These are phyloP conservation scores for Pleuronectes platessa DNA, from an alignment of 2,113 vertebrate genomes.

Conservation along the genomic window DNA sequence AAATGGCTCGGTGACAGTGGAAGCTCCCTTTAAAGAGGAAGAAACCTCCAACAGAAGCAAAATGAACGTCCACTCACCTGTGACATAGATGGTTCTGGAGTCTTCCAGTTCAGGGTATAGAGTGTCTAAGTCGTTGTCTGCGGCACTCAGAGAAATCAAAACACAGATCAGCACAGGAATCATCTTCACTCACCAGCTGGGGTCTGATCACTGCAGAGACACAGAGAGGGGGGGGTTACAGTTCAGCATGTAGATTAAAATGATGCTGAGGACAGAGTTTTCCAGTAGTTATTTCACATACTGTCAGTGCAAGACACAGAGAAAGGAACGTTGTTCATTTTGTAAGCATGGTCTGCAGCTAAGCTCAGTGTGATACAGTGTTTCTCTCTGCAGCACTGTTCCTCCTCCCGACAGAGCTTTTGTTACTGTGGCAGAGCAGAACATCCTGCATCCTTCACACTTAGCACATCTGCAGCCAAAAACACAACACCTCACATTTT, in stretches of 20 bases:
- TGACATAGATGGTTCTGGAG: constrained; percentile 90
- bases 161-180: constrained; percentile 88
- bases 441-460: constrained; percentile 12
- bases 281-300: not conserved
- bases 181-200: constrained; percentile 84
- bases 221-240: constrained; percentile 22
- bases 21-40: not conserved
- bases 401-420: constrained; percentile 4
- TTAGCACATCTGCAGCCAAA: constrained; percentile 12
- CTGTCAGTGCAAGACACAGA: not conserved
- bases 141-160: constrained; percentile 87
- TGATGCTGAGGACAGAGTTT: constrained; percentile 5
- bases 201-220: constrained; percentile 86
- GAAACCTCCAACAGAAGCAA: not conserved
- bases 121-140: constrained; percentile 79
- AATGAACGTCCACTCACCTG: constrained; percentile 83
- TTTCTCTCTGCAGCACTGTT: constrained; percentile 60
- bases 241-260: not conserved
- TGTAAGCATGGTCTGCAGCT: constrained; percentile 1
- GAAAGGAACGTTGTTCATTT: not conserved
- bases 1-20: too few species aligned
- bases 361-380: not conserved
- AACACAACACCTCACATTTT: not conserved
- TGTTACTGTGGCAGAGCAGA: constrained; percentile 3
- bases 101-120: constrained; percentile 84